These are phyloP conservation scores for Sebastes dallii DNA, from an alignment of 2,797 vertebrate species.

Conservation along the genomic window DNA sequence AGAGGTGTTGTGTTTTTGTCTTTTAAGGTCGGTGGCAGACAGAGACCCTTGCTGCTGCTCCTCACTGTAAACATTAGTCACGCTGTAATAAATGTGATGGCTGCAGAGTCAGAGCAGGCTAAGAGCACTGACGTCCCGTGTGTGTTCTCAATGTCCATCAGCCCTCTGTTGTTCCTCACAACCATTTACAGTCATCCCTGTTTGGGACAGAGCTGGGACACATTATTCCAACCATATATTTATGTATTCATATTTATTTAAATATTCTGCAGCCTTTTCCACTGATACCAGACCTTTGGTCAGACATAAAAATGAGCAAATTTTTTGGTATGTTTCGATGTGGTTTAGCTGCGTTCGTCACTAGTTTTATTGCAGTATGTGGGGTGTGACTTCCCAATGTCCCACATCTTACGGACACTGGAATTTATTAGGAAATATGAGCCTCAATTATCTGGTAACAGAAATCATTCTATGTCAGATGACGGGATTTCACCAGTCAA, in stretches of 20 bases:
- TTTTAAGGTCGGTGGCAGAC: conserved; percentile 63
- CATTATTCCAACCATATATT: not conserved
- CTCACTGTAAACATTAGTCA: conserved; percentile 68
- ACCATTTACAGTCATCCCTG: conserved; percentile 68
- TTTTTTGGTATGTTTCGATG: not conserved
- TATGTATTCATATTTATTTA: not conserved
- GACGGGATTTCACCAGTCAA: not conserved
- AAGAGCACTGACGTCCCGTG: conserved; percentile 53
- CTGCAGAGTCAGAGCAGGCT: conserved; percentile 25
- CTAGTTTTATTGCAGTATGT: not conserved
- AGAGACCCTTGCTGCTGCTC: conserved; percentile 25
- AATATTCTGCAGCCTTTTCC: not conserved
- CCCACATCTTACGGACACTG: not conserved
- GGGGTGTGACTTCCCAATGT: not conserved
- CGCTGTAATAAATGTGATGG: conserved; percentile 47
- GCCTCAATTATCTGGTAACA: not conserved
- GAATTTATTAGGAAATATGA: not conserved
- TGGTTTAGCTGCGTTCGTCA: not conserved
- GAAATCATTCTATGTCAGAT: not conserved
- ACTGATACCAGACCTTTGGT: not conserved
- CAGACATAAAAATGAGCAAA: not conserved
- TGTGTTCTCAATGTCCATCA: conserved; percentile 33
- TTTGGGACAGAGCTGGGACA: conserved; percentile 27
- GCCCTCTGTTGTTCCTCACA: conserved; percentile 22
- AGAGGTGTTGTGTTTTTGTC: conserved; percentile 62